Base-by-base conservation (phyloP, 2,113 vertebrate genomes). In the Microcebus ravelobensis region DNA sequence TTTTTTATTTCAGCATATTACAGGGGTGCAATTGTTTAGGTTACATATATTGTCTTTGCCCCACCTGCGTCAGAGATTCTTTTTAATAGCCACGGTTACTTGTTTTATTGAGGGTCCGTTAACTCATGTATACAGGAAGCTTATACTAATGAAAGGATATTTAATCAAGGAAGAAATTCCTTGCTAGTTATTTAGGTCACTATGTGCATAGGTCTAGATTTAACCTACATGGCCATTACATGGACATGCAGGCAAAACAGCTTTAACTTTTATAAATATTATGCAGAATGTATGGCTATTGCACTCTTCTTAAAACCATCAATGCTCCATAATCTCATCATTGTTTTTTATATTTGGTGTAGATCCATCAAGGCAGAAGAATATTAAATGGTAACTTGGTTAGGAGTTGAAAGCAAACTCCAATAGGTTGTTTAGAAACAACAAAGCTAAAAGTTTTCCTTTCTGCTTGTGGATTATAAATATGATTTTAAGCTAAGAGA, bases 401-500 rank as follows among this genome's bases (percentile, higher is more conserved):
- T 48, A 77, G 39, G 29, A 88, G 31, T 76, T 73, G 18, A 80
- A 80, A 85, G 39, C 3, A 27, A 63, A 55, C 74, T 68, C 15
- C 89, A 57, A 67, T 86, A 73, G n/a, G 76, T 82, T 88, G 9
- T 87, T 87, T 67, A 70, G 14, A 93, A 87, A 73, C 55, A 87
- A 90, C 6, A 83, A 5, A 76, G 18, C 4, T 87, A 5, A 80
- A 57, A 27, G n/a, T n/a, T 95, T 82, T 87, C 67, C 23, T 74
- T 82, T 77, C 18, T 87, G 23, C 13, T 55, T 65, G 6, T 59
- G 17, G 36, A 65, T 68, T 89, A 73, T 50, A 85, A 92, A 76
- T 48, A 25, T 50, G 25, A 2, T 68, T 91, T 91, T 36, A 96
- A 0, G 31, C 4, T 48, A 65, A 91, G 3, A 65, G 20, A 34